phyloP scores from a whole-genome alignment of 92 coral and sea anemone species.

The Plumapathes pennacea region DNA sequence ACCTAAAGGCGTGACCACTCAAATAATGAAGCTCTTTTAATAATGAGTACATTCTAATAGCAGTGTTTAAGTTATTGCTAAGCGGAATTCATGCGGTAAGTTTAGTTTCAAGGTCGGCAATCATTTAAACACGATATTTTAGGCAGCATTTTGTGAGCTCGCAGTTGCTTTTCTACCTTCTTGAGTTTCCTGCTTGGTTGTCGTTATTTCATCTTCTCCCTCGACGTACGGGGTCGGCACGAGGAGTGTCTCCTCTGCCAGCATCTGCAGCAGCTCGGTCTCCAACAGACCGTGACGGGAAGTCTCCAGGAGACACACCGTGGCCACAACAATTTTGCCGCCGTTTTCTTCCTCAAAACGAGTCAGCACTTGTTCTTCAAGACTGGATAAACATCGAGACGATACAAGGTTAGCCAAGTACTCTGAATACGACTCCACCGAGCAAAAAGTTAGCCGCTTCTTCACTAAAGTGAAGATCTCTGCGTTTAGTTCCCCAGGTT shows the following conservation, averaged over 20 bases:
- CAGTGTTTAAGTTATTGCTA: no score
- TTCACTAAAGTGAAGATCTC: no score
- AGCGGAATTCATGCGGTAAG: no score
- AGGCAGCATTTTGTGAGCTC: not conserved
- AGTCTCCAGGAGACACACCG: conserved; percentile 93
- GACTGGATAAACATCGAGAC: conserved; percentile 29
- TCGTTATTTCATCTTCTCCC: conserved; percentile 70
- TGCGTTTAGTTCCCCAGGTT: no score
- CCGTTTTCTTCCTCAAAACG: conserved; percentile 97
- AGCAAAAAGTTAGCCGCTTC: no score
- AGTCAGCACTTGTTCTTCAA: conserved; percentile 92
- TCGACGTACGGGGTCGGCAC: conserved; percentile 79
- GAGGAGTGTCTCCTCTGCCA: conserved; percentile 81
- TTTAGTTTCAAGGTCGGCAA: no score
- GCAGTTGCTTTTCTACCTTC: conserved; percentile 6
- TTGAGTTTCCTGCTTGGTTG: conserved; percentile 40
- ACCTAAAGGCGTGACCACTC: no score
- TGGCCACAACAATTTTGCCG: conserved; percentile 88
- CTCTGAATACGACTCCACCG: no score
- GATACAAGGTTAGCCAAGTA: not conserved
- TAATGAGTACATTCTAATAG: no score
- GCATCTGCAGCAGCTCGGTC: conserved; percentile 89
- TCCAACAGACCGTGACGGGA: conserved; percentile 97
- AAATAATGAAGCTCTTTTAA: no score
- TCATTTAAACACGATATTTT: not conserved